phyloP scores from a whole-genome alignment of 2,888 invertebrate species.

The Rhynchonema sp. region DNA sequence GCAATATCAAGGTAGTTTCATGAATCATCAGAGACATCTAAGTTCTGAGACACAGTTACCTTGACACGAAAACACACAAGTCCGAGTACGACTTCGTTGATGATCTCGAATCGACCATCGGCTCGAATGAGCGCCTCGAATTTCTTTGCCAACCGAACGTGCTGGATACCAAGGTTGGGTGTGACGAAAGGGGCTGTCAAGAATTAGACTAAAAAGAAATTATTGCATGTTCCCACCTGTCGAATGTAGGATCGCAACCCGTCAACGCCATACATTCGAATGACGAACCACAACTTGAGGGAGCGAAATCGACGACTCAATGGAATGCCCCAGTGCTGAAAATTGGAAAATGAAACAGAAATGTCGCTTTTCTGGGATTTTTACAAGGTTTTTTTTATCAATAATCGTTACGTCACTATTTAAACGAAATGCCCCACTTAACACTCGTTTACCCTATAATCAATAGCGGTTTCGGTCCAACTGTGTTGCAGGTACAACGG shows the following conservation, averaged over 20 bases:
- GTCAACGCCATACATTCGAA: conserved; percentile 75
- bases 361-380: too few relatives aligned
- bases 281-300: conserved; percentile 89
- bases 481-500: conserved; percentile 92
- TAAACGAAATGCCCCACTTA: too few relatives aligned
- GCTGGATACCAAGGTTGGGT: too few relatives aligned
- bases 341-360: too few relatives aligned
- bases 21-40: background rate
- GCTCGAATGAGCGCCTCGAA: conserved; percentile 21
- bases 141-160: conserved; percentile 24
- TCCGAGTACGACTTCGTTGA: conserved; percentile 25
- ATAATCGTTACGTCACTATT: too few relatives aligned
- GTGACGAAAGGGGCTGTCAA: too few relatives aligned
- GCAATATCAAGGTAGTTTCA: background rate
- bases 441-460: conserved; percentile 63
- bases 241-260: conserved; percentile 81
- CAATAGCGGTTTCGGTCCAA: conserved; percentile 50
- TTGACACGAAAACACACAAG: conserved; percentile 26
- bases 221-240: too few relatives aligned
- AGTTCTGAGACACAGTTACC: conserved; percentile 7
- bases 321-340: conserved; percentile 86
- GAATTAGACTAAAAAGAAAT: too few relatives aligned
- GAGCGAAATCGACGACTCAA: conserved; percentile 81
- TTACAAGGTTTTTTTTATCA: too few relatives aligned
- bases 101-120: conserved; percentile 25